phyloP scores from a whole-genome alignment of 2,797 vertebrate species.

The Xyrichtys novacula region DNA sequence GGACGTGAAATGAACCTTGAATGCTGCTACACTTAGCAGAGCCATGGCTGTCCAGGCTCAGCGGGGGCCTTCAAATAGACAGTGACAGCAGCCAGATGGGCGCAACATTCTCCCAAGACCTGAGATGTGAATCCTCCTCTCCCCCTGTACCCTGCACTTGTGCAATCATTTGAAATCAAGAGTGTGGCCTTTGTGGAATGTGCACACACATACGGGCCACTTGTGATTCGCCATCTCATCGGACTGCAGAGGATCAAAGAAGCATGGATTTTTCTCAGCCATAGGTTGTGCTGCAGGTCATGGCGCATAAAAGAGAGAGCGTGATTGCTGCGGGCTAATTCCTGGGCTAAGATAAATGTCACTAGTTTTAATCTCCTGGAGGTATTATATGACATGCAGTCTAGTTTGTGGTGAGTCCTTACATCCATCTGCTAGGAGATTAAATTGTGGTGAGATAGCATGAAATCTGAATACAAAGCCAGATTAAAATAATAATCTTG shows the following conservation, averaged over 20 bases:
- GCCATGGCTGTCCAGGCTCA: constrained; percentile 55
- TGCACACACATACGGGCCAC: constrained; percentile 13
- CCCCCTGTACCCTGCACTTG: not conserved
- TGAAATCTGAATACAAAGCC: constrained; percentile 35
- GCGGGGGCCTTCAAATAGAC: constrained; percentile 61
- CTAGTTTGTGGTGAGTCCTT: constrained; percentile 20
- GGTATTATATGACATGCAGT: constrained; percentile 43
- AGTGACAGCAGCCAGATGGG: constrained; percentile 59
- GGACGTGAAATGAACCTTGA: constrained; percentile 77
- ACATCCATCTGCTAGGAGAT: constrained; percentile 31
- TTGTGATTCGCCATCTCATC: constrained; percentile 43
- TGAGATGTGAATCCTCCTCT: constrained; percentile 39
- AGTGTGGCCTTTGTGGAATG: constrained; percentile 42
- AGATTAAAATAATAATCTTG: constrained; percentile 40
- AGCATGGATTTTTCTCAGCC: constrained; percentile 27
- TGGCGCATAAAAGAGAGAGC: constrained; percentile 12
- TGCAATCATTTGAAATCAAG: constrained; percentile 54
- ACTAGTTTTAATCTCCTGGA: constrained; percentile 59
- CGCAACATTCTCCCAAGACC: constrained; percentile 54
- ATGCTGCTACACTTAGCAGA: constrained; percentile 64
- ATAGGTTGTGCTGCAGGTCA: constrained; percentile 31
- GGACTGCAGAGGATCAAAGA: constrained; percentile 46
- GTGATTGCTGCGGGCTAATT: constrained; percentile 45
- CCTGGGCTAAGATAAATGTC: constrained; percentile 64
- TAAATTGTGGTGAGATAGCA: constrained; percentile 32